Conservation (phyloP, 2,113 vertebrate genomes). For the Rhodinocichla rosea region DNA sequence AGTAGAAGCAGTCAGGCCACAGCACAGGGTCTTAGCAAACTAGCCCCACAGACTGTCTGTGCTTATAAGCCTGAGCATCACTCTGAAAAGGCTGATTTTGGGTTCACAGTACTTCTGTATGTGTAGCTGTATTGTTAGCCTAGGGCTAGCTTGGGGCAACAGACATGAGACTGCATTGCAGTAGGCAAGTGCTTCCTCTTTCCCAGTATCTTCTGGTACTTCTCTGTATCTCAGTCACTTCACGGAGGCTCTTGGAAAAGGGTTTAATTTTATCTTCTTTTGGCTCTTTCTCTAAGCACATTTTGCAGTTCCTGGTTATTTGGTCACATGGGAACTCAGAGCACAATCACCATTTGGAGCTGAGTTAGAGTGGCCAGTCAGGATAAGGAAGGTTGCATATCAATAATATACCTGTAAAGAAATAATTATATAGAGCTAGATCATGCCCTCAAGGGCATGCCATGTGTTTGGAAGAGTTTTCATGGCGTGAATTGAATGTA, state of each 20-base stretch:
- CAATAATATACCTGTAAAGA: neutral
- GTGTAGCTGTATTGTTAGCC: neutral
- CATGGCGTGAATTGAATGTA: neutral
- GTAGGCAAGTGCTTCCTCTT: neutral
- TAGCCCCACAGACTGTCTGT: neutral
- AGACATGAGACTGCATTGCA: neutral
- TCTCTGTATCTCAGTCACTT: neutral
- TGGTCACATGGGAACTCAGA: neutral
- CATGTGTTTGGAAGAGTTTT: neutral
- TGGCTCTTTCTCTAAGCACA: fast-evolving
- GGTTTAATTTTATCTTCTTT: neutral
- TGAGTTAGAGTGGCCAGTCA: neutral
- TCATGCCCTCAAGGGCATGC: neutral
- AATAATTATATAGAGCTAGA: neutral
- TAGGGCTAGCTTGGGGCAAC: neutral
- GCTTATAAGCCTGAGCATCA: neutral
- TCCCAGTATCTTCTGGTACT: neutral
- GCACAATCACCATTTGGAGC: fast-evolving
- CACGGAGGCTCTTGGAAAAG: neutral
- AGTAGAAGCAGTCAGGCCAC: neutral
- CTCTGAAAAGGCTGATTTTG: neutral
- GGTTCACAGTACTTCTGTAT: neutral
- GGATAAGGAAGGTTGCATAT: neutral
- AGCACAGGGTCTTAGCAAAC: neutral
- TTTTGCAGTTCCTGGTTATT: neutral